These are phyloP conservation scores for Apteryx owenii DNA, from an alignment of 2,113 vertebrate species.

Conservation along the genomic window DNA sequence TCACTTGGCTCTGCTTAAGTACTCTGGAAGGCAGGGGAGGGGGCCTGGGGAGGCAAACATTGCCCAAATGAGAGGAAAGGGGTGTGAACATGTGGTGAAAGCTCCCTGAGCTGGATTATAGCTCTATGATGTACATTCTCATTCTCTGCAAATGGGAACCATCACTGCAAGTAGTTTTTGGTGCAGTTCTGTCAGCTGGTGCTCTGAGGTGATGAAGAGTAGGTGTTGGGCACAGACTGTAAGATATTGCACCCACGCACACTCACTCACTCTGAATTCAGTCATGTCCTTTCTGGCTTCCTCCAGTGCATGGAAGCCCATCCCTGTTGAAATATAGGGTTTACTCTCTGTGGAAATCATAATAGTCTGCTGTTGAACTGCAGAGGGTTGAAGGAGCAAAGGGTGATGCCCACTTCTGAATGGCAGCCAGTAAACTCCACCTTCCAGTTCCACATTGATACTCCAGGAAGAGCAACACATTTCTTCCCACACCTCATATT, in stretches of 20 bases:
- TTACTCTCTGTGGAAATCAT: background rate
- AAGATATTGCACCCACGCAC: fast-evolving
- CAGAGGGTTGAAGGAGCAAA: background rate
- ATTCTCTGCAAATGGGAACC: background rate
- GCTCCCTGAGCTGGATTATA: background rate
- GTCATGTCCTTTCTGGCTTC: fast-evolving
- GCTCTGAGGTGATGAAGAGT: background rate
- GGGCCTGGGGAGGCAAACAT: background rate
- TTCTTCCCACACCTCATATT: background rate
- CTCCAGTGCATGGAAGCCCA: fast-evolving
- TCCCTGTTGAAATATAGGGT: background rate
- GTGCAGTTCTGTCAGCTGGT: background rate
- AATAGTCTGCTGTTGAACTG: background rate
- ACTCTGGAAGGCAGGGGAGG: background rate
- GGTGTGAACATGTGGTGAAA: background rate
- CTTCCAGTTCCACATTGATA: background rate
- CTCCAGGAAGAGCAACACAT: fast-evolving
- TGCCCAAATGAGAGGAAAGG: background rate
- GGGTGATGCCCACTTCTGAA: background rate
- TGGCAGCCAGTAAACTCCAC: background rate
- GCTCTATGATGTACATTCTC: background rate
- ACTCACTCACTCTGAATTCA: fast-evolving
- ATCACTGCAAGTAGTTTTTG: background rate
- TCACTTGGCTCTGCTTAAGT: background rate
- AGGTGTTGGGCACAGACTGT: background rate